Evolutionary conservation across 92 coral and sea anemone species (phyloP).

Genomic region (Phenganax subtilis): DNA sequence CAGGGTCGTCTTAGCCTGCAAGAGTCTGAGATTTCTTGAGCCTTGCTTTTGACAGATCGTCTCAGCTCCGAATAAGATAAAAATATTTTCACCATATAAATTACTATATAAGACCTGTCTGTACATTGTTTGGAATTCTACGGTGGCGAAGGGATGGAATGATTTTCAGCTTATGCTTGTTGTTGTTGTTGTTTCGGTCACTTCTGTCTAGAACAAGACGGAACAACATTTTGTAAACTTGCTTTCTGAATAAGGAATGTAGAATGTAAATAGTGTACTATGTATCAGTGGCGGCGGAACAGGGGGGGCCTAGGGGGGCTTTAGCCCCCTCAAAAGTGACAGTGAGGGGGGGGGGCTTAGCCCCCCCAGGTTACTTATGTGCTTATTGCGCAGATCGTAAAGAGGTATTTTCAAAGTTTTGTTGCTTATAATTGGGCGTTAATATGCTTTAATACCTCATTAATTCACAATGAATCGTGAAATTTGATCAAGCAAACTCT

Average conservation of each 20-base stretch:
- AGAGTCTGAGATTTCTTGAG: neutral
- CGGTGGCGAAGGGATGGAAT: conserved; percentile 10
- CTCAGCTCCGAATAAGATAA: conserved; percentile 2
- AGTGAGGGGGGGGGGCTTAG: no score
- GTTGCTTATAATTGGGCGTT: no score
- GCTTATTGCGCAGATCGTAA: no score
- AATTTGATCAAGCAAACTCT: no score
- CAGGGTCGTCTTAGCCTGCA: no score
- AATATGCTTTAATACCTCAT: no score
- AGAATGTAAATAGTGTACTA: neutral
- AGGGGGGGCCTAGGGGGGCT: no score
- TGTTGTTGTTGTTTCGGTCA: conserved; percentile 4
- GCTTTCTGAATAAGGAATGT: neutral
- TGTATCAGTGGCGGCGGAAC: neutral
- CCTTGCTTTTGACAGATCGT: neutral
- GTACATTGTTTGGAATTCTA: neutral
- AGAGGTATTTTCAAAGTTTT: no score
- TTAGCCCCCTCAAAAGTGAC: no score
- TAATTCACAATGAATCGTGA: no score
- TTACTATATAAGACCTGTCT: neutral
- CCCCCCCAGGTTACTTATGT: no score
- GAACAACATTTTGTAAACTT: neutral
- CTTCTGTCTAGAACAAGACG: conserved; percentile 13
- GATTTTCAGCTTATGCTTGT: conserved; percentile 11
- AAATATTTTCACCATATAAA: conserved; percentile 15